Conservation (phyloP, 2,888 invertebrate genomes). For the Hartigia nigra region DNA sequence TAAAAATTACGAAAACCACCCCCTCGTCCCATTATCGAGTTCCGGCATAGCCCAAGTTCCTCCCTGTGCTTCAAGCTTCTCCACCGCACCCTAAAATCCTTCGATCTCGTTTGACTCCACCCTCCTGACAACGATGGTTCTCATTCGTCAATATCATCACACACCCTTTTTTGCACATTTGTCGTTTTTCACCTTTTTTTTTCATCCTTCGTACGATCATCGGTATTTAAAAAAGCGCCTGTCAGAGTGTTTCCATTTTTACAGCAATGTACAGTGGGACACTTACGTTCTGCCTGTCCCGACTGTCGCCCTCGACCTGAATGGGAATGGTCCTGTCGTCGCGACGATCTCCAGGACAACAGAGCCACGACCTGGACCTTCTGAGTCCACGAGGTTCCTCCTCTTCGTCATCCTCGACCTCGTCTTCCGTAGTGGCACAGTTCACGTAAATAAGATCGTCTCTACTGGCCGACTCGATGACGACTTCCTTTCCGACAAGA, state of each 20-base stretch:
- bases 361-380: slow-evolving; percentile 66
- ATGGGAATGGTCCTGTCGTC: slow-evolving; percentile 46
- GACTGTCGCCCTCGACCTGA: slow-evolving; percentile 39
- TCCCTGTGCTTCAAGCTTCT: neutral
- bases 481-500: slow-evolving; percentile 36
- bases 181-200: neutral
- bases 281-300: slow-evolving; percentile 35
- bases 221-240: neutral
- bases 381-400: slow-evolving; percentile 36
- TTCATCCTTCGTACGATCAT: neutral
- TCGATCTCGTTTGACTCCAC: neutral
- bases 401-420: slow-evolving; percentile 26
- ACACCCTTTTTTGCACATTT: neutral
- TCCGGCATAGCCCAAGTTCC: slow-evolving; percentile 16
- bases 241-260: neutral
- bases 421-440: slow-evolving; percentile 46
- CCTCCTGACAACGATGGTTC: slow-evolving; percentile 6
- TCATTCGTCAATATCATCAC: neutral
- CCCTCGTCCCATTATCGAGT: slow-evolving; percentile 30
- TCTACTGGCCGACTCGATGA: slow-evolving; percentile 34
- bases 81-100: neutral
- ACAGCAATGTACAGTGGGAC: neutral
- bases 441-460: slow-evolving; percentile 49
- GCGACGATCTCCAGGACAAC: slow-evolving; percentile 63
- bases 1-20: slow-evolving; percentile 30